Conservation (phyloP, 2,888 invertebrate species). For the Andrena bucephala region DNA sequence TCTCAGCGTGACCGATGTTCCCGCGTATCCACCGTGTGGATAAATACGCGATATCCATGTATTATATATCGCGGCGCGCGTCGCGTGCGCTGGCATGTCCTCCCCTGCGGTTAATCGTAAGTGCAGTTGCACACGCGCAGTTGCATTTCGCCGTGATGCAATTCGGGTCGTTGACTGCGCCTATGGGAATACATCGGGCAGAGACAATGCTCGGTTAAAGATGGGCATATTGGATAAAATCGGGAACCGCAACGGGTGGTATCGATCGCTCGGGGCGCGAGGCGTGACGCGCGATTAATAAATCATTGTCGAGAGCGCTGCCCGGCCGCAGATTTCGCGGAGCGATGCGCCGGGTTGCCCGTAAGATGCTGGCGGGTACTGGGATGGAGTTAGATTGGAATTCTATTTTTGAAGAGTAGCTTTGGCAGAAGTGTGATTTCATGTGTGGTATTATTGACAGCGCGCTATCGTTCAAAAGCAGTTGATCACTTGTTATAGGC, state of each 20-base stretch:
- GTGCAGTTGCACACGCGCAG: constrained; percentile 51
- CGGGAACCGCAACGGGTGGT: neutral
- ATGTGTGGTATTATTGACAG: too few relatives aligned
- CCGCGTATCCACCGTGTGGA: constrained; percentile 31
- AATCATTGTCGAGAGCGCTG: too few relatives aligned
- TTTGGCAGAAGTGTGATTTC: too few relatives aligned
- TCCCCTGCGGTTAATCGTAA: constrained; percentile 45
- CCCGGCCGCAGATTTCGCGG: too few relatives aligned
- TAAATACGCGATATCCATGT: constrained; percentile 54
- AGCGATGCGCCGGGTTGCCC: too few relatives aligned
- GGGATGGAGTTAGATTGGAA: too few relatives aligned
- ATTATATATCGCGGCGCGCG: constrained; percentile 45
- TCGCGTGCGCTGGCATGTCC: constrained; percentile 39
- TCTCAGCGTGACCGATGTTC: constrained; percentile 61
- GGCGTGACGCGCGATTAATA: neutral
- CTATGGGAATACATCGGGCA: constrained; percentile 47
- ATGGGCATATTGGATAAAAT: constrained; percentile 1
- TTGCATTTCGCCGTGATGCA: constrained; percentile 62
- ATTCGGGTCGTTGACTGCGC: constrained; percentile 69
- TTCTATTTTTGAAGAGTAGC: too few relatives aligned
- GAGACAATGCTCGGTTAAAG: constrained; percentile 11
- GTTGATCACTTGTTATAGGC: neutral
- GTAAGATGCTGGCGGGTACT: too few relatives aligned
- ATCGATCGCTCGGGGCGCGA: constrained; percentile 10
- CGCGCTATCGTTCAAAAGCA: too few relatives aligned